These are phyloP conservation scores for Aspiorhynchus laticeps DNA, from an alignment of 2,113 vertebrate genomes.

Conservation along the genomic window DNA sequence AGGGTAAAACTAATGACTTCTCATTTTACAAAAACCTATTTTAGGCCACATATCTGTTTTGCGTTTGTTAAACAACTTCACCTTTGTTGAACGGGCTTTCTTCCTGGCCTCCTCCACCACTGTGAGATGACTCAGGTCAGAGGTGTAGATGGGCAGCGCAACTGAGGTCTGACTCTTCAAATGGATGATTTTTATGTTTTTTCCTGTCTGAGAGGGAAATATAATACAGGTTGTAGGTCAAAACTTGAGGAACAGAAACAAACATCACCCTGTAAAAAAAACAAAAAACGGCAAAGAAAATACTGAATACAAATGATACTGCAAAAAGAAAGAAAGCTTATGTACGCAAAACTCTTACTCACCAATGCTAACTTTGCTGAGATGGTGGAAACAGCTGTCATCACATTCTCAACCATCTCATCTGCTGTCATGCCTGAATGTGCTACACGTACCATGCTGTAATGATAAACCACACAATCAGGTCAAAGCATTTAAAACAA, in stretches of 20 bases:
- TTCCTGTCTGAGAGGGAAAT: constrained; percentile 74
- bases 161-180: constrained; percentile 83
- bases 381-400: constrained; percentile 71
- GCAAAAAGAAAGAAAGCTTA: neutral
- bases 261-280: neutral
- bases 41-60: neutral
- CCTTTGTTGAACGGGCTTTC: neutral
- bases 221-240: neutral
- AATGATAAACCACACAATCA: constrained; percentile 15
- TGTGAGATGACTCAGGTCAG: constrained; percentile 67
- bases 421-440: constrained; percentile 81
- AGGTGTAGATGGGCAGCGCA: constrained; percentile 84
- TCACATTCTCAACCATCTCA: constrained; percentile 79
- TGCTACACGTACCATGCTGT: constrained; percentile 80
- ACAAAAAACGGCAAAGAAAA: neutral
- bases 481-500: neutral
- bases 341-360: constrained; percentile 52
- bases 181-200: constrained; percentile 84
- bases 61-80: neutral
- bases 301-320: too few relatives aligned
- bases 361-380: constrained; percentile 78
- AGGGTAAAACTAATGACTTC: neutral
- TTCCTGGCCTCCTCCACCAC: constrained; percentile 56
- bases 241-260: neutral
- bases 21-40: neutral